Conservation (phyloP, 2,113 vertebrate species). For the Cnemophilus loriae region DNA sequence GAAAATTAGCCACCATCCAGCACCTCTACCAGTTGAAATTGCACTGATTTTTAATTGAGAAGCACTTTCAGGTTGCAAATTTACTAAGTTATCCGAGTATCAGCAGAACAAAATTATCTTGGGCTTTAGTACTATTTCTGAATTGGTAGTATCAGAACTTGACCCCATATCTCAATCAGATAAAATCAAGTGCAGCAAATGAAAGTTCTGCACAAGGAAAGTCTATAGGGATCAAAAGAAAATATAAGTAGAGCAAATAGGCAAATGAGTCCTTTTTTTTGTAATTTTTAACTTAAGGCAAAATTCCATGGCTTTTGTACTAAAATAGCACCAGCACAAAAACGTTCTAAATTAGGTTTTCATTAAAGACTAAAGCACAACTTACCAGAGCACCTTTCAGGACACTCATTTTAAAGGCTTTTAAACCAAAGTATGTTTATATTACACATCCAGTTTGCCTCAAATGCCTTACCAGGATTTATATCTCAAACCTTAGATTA, state of each 20-base stretch:
- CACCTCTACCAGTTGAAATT: not conserved
- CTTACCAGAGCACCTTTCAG: not conserved
- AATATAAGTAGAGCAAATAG: conserved; percentile 11
- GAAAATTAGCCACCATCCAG: not conserved
- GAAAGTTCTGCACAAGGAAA: not conserved
- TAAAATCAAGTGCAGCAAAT: not conserved
- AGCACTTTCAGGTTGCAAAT: not conserved
- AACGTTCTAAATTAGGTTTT: not conserved
- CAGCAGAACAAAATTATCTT: not conserved
- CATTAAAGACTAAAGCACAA: not conserved
- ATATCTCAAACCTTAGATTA: not conserved
- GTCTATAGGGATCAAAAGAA: not conserved
- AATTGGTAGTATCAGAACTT: not conserved
- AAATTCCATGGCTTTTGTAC: not conserved
- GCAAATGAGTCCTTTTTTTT: not conserved
- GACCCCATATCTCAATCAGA: not conserved
- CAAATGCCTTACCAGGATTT: not conserved
- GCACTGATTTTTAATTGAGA: not conserved
- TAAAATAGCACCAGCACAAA: not conserved
- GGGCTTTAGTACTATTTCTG: not conserved
- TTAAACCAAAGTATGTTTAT: not conserved
- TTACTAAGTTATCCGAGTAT: not conserved
- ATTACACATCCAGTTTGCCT: not conserved
- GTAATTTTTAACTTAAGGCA: not conserved
- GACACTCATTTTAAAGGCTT: not conserved